Percentiles rank a stretch among this genome's conserved stretches.
phyloP scores from a whole-genome alignment of 2,113 vertebrate species.

The Petrocephalus zakoni region DNA sequence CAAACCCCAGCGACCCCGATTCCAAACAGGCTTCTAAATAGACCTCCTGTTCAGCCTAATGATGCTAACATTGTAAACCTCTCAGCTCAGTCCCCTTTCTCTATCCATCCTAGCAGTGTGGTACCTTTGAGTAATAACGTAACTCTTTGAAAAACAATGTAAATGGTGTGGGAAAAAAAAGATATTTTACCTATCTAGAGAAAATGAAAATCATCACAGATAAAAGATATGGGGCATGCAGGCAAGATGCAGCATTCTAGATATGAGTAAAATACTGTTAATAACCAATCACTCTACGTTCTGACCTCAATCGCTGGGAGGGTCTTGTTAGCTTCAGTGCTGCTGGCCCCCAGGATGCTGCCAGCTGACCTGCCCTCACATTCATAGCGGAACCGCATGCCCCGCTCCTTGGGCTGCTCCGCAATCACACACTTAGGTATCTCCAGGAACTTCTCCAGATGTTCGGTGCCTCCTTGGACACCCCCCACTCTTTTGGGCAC shows the following conservation, averaged over 20 bases:
- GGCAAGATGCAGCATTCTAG: neutral
- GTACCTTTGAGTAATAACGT: too few species aligned
- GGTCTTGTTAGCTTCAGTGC: constrained; percentile 77
- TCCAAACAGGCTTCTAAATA: neutral
- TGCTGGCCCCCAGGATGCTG: constrained; percentile 81
- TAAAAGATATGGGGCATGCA: neutral
- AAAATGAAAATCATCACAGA: neutral
- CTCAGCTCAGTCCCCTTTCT: neutral
- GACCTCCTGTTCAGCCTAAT: neutral
- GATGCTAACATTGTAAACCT: neutral
- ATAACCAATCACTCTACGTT: neutral
- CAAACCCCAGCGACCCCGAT: neutral
- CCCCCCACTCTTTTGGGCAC: constrained; percentile 20
- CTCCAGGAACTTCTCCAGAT: constrained; percentile 56
- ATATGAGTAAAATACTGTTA: neutral
- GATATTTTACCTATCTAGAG: neutral
- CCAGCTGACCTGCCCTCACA: constrained; percentile 85
- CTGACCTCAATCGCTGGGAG: constrained; percentile 77
- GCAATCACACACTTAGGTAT: constrained; percentile 68
- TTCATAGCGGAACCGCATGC: constrained; percentile 89
- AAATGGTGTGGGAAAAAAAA: neutral
- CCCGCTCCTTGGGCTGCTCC: constrained; percentile 87
- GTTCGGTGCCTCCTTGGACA: constrained; percentile 25
- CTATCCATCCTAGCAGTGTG: neutral
- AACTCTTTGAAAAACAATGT: neutral